phyloP scores from a whole-genome alignment of 2,888 invertebrate genomes.

The Platypus cylindrus region DNA sequence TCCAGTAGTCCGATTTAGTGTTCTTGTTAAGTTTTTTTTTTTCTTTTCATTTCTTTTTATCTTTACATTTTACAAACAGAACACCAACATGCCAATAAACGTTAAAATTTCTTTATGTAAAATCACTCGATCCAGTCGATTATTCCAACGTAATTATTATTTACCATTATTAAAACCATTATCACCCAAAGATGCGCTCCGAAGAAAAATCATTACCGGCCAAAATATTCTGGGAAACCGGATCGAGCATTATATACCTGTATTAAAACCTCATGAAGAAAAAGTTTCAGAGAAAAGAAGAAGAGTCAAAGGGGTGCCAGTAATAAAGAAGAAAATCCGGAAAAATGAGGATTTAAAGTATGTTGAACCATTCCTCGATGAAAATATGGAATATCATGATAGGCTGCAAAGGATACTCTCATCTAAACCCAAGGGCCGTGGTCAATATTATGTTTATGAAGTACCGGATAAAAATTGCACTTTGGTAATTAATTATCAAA shows the following conservation, averaged over 20 bases:
- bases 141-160: conserved; percentile 70
- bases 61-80: conserved; percentile 1
- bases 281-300: conserved; percentile 24
- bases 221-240: conserved; percentile 47
- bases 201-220: conserved; percentile 66
- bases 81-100: conserved; percentile 28
- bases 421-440: conserved; percentile 40
- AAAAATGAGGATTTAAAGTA: conserved; percentile 26
- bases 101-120: conserved; percentile 50
- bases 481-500: conserved; percentile 55
- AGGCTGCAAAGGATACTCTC: conserved; percentile 36
- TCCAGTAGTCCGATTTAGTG: conserved; percentile 15
- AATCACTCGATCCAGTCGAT: conserved; percentile 66
- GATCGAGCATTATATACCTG: conserved; percentile 64
- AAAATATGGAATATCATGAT: conserved; percentile 29
- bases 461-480: conserved; percentile 58
- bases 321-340: conserved; percentile 30
- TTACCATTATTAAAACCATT: conserved; percentile 69
- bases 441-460: conserved; percentile 55
- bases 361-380: conserved; percentile 30
- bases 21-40: too few species aligned
- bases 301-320: conserved; percentile 30
- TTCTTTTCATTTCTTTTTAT: too few species aligned
- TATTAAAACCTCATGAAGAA: conserved; percentile 41
- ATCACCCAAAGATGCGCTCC: conserved; percentile 66